phyloP scores from a whole-genome alignment of 2,888 invertebrate species.

The Pimpla rufipes region DNA sequence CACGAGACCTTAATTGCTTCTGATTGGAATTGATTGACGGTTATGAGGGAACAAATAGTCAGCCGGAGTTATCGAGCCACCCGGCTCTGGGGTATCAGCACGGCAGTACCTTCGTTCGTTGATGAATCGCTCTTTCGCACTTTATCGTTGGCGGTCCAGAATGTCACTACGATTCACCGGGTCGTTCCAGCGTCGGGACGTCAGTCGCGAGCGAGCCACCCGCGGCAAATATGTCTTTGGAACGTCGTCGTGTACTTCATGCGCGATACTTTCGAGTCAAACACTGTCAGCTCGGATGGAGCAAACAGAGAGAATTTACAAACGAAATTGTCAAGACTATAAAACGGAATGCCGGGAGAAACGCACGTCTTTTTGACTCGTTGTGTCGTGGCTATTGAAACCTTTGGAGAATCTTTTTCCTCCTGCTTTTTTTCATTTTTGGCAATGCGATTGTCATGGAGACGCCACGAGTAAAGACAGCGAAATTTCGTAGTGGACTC shows the following conservation, averaged over 20 bases:
- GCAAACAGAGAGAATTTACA: constrained; percentile 1
- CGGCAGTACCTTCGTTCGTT: constrained; percentile 32
- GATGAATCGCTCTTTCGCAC: constrained; percentile 34
- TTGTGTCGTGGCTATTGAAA: neutral
- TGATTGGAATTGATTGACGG: constrained; percentile 80
- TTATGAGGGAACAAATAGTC: constrained; percentile 73
- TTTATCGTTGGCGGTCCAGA: constrained; percentile 39
- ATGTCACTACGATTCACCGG: constrained; percentile 4
- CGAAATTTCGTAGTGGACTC: constrained; percentile 78
- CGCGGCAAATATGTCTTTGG: constrained; percentile 70
- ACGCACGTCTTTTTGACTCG: neutral
- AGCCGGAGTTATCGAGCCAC: constrained; percentile 22
- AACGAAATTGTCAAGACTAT: neutral
- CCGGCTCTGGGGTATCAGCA: neutral
- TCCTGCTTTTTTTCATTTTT: too few relatives aligned
- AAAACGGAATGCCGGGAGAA: too few relatives aligned
- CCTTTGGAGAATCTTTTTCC: neutral
- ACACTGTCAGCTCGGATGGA: constrained; percentile 34
- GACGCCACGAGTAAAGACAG: constrained; percentile 21
- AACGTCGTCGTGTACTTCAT: constrained; percentile 72
- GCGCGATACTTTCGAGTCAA: constrained; percentile 30
- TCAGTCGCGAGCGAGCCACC: neutral
- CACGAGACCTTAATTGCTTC: constrained; percentile 75
- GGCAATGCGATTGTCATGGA: constrained; percentile 34
- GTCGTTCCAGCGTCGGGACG: neutral